Evolutionary conservation across 2,888 invertebrate genomes (phyloP).

Genomic region (Sinodicranocentrus sp.): DNA sequence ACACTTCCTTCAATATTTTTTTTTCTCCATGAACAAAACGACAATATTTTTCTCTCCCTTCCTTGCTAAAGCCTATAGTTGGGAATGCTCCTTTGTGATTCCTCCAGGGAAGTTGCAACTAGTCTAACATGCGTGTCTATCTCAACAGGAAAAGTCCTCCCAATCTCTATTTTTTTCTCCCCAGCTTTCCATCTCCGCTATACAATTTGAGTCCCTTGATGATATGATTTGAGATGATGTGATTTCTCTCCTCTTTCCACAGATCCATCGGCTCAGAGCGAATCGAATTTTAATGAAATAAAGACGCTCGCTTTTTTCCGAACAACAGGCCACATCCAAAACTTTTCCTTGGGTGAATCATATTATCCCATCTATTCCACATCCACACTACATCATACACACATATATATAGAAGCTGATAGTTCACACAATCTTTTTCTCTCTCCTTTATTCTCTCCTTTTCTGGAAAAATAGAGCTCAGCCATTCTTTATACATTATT

Average conservation of each 20-base stretch:
- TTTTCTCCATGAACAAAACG: too few species aligned
- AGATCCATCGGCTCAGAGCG: slow-evolving; percentile 33
- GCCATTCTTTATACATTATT: slow-evolving; percentile 19
- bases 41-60: neutral
- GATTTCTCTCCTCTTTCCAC: slow-evolving; percentile 26
- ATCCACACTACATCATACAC: slow-evolving; percentile 3
- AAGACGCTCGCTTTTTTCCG: slow-evolving; percentile 12
- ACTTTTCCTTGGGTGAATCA: neutral
- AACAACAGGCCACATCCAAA: too few species aligned
- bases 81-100: neutral
- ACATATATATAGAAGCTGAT: too few species aligned
- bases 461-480: slow-evolving; percentile 29
- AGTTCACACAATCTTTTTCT: slow-evolving; percentile 6
- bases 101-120: slow-evolving; percentile 7
- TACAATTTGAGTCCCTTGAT: neutral
- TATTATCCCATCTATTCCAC: neutral
- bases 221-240: slow-evolving; percentile 42
- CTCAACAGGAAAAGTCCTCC: neutral
- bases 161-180: slow-evolving; percentile 2
- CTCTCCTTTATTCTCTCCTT: slow-evolving; percentile 13
- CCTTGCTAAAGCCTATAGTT: neutral
- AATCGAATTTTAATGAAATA: slow-evolving; percentile 55
- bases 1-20: too few species aligned
- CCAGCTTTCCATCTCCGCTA: neutral
- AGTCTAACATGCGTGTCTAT: slow-evolving; percentile 19